These are phyloP conservation scores for Gymnoscopelus microlampas DNA, from an alignment of 2,797 vertebrate species.

Conservation along the genomic window DNA sequence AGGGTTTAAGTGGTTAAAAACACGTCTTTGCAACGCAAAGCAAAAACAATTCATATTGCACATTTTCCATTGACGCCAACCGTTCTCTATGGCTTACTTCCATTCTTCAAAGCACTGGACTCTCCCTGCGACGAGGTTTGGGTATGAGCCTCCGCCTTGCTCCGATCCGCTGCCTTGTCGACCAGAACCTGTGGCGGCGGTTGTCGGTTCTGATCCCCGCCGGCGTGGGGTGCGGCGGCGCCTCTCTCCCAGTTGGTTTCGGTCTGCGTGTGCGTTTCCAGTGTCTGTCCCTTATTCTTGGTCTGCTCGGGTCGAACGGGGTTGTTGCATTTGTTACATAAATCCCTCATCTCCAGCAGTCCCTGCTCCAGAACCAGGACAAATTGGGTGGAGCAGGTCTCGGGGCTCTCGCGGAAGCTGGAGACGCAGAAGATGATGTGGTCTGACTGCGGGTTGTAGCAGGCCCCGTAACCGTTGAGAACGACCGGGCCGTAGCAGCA, in stretches of 20 bases:
- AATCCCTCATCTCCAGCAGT: constrained; percentile 85
- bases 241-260: constrained; percentile 51
- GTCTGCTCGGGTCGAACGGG: constrained; percentile 11
- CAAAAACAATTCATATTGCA: constrained; percentile 26
- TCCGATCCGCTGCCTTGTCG: constrained; percentile 51
- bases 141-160: constrained; percentile 46
- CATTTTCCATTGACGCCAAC: constrained; percentile 8
- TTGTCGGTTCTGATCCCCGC: constrained; percentile 34
- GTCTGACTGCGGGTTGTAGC: constrained; percentile 93
- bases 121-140: constrained; percentile 45
- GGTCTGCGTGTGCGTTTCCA: constrained; percentile 54
- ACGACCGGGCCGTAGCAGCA: constrained; percentile 98
- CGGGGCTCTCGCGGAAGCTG: constrained; percentile 87
- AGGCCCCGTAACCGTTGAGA: constrained; percentile 90
- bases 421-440: constrained; percentile 93
- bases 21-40: constrained; percentile 21
- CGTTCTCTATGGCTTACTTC: constrained; percentile 35
- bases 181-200: constrained; percentile 48
- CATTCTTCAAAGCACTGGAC: constrained; percentile 27
- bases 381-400: constrained; percentile 86
- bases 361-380: constrained; percentile 85
- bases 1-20: no score
- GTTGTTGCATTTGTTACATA: constrained; percentile 78
- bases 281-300: constrained; percentile 21
- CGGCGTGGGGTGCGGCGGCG: background rate